Evolutionary conservation across 23 tunicate genomes (phyloP), one percentile per base, ranked within the genome.

Genomic region (Ascidia mentula): DNA sequence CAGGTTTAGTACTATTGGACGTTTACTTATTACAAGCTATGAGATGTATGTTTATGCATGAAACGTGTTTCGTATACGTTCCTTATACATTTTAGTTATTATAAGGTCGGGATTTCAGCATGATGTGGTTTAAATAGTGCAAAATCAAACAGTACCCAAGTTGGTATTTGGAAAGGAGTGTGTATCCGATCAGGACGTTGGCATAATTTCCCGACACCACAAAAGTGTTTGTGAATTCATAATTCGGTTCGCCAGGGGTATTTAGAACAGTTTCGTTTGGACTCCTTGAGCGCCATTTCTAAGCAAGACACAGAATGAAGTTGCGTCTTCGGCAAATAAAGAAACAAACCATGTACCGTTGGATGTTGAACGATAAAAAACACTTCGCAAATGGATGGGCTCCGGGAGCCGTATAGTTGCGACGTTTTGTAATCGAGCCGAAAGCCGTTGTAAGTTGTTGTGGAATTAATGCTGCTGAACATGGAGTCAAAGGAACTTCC

Each of bases 351-450:
- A n/a, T 45, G 60, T 74, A 74, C 78, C 78, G 7, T 9, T 31
- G 46, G 46, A 35, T 74, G 36, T 37, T 74, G 2, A 32, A 74
- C 20, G 8, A 74, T 8, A 36, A 20, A 74, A 74, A 4, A 74
- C 46, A 74, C 78, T 74, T 74, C 53, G 28, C 78, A 74, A 6
- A 74, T 74, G 46, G 78, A 74, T 5, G 78, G 78, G 37, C 38
- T 74, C n/a, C 8, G 1, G 18, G 78, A 6, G 17, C 78, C 78
- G 17, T 15, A 74, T 35, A 74, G n/a, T 17, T 74, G 78, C 34
- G 37, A 74, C 13, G 38, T 36, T 37, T 18, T 38, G 53, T 74
- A 74, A 3, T 38, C 53, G 1, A 74, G 46, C 34, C 18, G 18
- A 17, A 36, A 74, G 26, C 53, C 38, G 37, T 74, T 46, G 20